Evolutionary conservation across 2,888 invertebrate species (phyloP), one percentile per base, ranked within the genome.

Genomic region (Diarsia dahlii): DNA sequence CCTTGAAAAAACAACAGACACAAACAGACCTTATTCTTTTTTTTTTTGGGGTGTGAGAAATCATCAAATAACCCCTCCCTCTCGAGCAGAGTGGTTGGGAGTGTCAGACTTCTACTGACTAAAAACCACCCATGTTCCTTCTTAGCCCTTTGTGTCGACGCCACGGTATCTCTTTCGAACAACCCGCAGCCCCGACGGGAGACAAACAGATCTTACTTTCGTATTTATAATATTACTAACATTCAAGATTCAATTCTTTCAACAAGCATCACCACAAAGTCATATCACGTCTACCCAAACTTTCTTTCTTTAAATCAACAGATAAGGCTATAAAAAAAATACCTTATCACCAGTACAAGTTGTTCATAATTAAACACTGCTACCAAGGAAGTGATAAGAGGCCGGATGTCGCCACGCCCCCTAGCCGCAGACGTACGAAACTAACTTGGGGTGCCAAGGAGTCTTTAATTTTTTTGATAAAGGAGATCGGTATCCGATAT

Each of bases 311-410:
- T 74, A 80, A 86, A 87, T 87, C 87, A 84, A 87, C 86, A 83
- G 87, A 87, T 84, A 85, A 82, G 62, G 84, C 78, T 13, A 74
- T 77, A 72, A 74, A 76, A 87, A 88, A 88, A 89, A 85, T n/a
- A 75, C 71, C 86, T 91, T 92, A 91, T 90, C 91, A 89, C 76
- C 80, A 81, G 84, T 76, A 78, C 78, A 79, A 87, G 88, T 84
- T 86, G 85, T 88, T 90, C 84, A 82, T 89, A 91, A 91, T 92
- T 92, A 91, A 91, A 92, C 91, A 91, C 87, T 86, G 90, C 84
- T 88, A 90, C 91, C 88, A 86, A 88, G 91, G 91, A 92, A 92
- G 87, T 91, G 91, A 92, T 92, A 92, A 92, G 89, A 86, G 76
- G 77, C 90, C 90, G 91, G 91, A 92, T 90, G 89, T 84, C 79